A percentile compares a stretch with the other conserved stretches of the same genome.
Conservation (phyloP, 2,113 vertebrate species). For the Dipodomys ordii region DNA sequence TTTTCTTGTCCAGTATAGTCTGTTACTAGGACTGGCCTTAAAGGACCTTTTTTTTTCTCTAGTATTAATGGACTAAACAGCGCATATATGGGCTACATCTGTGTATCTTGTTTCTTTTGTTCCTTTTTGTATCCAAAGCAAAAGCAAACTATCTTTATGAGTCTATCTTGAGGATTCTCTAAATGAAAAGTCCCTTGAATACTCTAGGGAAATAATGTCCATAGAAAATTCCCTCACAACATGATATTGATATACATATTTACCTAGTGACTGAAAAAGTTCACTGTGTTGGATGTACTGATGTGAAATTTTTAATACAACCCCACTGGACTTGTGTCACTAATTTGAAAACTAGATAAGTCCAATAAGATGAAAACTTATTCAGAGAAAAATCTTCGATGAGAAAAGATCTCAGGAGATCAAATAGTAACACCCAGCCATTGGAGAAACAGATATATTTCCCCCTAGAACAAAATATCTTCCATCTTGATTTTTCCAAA, state of each 20-base stretch:
- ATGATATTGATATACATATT: slow-evolving; percentile 47
- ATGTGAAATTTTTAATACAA: slow-evolving; percentile 62
- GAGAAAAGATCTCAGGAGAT: slow-evolving; percentile 60
- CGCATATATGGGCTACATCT: not conserved
- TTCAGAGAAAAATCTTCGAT: slow-evolving; percentile 64
- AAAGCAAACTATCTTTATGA: not conserved
- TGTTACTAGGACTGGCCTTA: slow-evolving; percentile 16
- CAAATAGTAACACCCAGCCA: not conserved
- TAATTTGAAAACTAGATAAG: slow-evolving; percentile 76
- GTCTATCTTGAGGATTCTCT: not conserved
- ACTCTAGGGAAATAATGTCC: not conserved
- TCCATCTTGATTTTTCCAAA: slow-evolving; percentile 71
- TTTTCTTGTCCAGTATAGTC: slow-evolving; percentile 31
- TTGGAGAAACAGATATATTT: slow-evolving; percentile 17
- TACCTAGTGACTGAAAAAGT: slow-evolving; percentile 53
- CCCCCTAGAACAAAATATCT: slow-evolving; percentile 55
- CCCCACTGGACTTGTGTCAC: slow-evolving; percentile 49
- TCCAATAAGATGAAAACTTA: slow-evolving; percentile 69
- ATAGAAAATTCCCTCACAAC: slow-evolving; percentile 26
- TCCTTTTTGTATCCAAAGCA: slow-evolving; percentile 53
- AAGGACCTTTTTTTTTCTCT: not conserved
- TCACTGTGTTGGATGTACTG: slow-evolving; percentile 47
- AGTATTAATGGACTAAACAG: not conserved
- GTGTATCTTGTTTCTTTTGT: slow-evolving; percentile 27
- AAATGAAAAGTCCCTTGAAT: not conserved